Evolutionary conservation across 1,140 invertebrate genomes (phyloP).

Genomic region (Matsumurasca onukii): DNA sequence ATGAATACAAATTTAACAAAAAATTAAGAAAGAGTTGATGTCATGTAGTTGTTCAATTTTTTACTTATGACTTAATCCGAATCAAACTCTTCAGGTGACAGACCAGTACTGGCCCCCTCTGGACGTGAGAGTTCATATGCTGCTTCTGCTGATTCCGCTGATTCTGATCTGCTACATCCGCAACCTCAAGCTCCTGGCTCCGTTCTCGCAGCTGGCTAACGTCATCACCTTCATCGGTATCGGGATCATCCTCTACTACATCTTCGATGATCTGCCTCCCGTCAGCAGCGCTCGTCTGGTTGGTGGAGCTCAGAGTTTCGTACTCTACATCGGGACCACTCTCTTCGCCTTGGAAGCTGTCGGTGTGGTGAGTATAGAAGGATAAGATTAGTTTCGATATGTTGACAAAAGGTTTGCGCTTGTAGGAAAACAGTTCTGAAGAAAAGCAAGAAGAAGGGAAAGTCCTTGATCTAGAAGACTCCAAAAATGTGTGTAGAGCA

Average conservation of each 20-base stretch:
- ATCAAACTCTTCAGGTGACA: conserved; percentile 50
- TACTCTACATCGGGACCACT: conserved; percentile 82
- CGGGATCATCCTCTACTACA: conserved; percentile 66
- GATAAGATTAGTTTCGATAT: no score
- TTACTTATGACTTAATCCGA: no score
- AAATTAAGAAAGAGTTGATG: no score
- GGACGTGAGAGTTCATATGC: conserved; percentile 55
- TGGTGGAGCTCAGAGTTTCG: conserved; percentile 57
- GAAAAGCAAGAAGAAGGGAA: no score
- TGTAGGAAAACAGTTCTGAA: no score
- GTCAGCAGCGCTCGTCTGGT: conserved; percentile 56
- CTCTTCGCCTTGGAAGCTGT: conserved; percentile 90
- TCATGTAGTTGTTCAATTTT: no score
- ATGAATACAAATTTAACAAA: no score
- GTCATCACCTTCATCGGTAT: conserved; percentile 67
- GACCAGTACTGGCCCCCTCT: conserved; percentile 48
- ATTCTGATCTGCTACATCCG: conserved; percentile 71
- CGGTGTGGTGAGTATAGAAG: conserved; percentile 68
- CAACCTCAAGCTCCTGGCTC: conserved; percentile 75
- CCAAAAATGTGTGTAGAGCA: no score
- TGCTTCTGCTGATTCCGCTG: conserved; percentile 66
- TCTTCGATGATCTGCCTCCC: conserved; percentile 61
- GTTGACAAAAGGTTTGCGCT: no score
- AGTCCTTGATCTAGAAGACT: no score
- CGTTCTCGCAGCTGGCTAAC: conserved; percentile 81